Evolutionary conservation across 2,888 invertebrate genomes (phyloP).

Genomic region (Ischnus inquisitorius): DNA sequence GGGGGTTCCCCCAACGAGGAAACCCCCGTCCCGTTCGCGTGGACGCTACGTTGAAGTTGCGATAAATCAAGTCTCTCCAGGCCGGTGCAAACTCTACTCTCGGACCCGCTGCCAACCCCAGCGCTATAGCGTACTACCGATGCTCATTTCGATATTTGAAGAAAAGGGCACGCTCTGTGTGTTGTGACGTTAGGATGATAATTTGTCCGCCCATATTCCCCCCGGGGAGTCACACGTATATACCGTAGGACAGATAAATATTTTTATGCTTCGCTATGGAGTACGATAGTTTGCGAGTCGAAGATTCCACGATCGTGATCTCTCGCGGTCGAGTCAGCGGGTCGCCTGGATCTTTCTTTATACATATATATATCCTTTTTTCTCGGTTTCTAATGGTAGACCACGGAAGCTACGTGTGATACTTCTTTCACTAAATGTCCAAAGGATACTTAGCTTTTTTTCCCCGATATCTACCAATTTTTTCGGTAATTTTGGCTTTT

Average conservation of each 20-base stretch:
- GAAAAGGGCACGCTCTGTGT: conserved; percentile 76
- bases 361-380: conserved; percentile 7
- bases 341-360: conserved; percentile 59
- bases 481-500: no score
- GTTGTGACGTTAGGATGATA: conserved; percentile 79
- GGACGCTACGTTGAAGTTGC: conserved; percentile 73
- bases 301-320: conserved; percentile 40
- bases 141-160: conserved; percentile 56
- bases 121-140: conserved; percentile 19
- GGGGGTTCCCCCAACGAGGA: conserved; percentile 28
- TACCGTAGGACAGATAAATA: neutral
- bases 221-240: conserved; percentile 62
- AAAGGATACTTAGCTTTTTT: neutral
- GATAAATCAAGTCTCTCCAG: conserved; percentile 77
- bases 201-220: conserved; percentile 79
- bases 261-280: neutral
- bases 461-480: no score
- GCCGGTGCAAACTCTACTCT: conserved; percentile 25
- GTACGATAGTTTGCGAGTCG: conserved; percentile 32
- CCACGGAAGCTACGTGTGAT: conserved; percentile 27
- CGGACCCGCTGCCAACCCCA: conserved; percentile 18
- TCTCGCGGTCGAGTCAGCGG: conserved; percentile 49
- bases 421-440: conserved; percentile 4
- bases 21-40: conserved; percentile 52
- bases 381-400: conserved; percentile 31